Conservation (phyloP, 2,797 vertebrate species). For the Sardinella longiceps region DNA sequence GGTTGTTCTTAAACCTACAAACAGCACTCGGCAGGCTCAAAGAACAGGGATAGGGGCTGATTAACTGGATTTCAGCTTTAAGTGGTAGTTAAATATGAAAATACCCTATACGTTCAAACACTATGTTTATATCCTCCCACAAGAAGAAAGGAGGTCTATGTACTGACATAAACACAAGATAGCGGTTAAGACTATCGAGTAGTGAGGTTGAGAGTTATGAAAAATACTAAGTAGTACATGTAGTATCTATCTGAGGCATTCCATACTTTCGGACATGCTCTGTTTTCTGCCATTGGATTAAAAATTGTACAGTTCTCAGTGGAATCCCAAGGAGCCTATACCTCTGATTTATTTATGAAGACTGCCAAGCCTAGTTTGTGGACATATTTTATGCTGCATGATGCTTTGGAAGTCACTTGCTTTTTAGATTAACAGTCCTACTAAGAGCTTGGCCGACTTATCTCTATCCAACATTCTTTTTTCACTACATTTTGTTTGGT, state of each 20-base stretch:
- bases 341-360: slow-evolving; percentile 74
- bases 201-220: not conserved
- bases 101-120: not conserved
- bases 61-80: too few species aligned
- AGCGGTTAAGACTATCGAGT: not conserved
- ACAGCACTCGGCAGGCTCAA: too few species aligned
- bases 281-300: slow-evolving; percentile 50
- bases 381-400: slow-evolving; percentile 85
- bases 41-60: too few species aligned
- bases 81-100: not conserved
- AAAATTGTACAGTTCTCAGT: slow-evolving; percentile 62
- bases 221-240: not conserved
- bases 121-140: not conserved
- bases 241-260: not conserved
- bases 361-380: slow-evolving; percentile 87
- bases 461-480: slow-evolving; percentile 77
- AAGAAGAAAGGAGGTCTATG: not conserved
- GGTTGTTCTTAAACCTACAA: too few species aligned
- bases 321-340: slow-evolving; percentile 63
- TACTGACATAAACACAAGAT: not conserved
- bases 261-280: slow-evolving; percentile 27
- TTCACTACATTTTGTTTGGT: slow-evolving; percentile 60
- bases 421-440: slow-evolving; percentile 74
- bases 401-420: slow-evolving; percentile 82
- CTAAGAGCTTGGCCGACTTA: slow-evolving; percentile 75